Evolutionary conservation across 2,113 vertebrate species (phyloP), one percentile per base, ranked within the genome.

Genomic region (Atractosteus spatula): DNA sequence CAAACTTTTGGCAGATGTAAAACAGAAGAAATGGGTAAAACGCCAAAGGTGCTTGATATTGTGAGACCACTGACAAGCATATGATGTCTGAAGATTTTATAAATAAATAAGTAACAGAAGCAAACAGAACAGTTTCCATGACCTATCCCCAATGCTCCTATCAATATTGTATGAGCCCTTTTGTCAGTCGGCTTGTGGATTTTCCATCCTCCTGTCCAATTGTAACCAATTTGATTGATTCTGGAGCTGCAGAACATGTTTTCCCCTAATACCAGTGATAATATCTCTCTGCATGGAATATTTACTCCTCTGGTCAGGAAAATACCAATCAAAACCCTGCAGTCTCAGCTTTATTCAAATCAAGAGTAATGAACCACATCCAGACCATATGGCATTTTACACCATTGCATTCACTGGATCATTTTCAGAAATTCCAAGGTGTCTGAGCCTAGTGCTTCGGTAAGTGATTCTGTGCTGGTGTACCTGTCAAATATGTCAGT

Each of bases 231-330:
- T 8, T 63, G 70, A 54, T 63, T 29, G 70, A 71, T 54, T 41
- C n/a, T 16, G 11, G 42, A 29, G 17, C 7, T 68, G 43, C 16
- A 51, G 3, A 10, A 7, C 3, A n/a, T 4, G 3, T 54, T 62
- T n/a, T 44, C 42, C 72, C 10, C 70, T 73, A 76, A 47, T 71
- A 57, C 61, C 66, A 71, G 77, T 74, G 79, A 78, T 75, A 74
- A 71, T 82, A 68, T 71, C 66, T 55, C 74, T 79, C 79, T 74
- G 78, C 78, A 71, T 70, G 29, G 73, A 75, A 81, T 81, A 78
- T 78, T 77, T 80, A 71, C 61, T 71, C 77, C 76, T 77, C 75
- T 77, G 76, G 67, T 77, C 75, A 62, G 47, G 63, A 78, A 79
- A 78, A 75, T 70, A 76, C 41, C 81, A 80, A 74, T 81, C 77